Base-by-base conservation (phyloP, 2,113 vertebrate species). In the Silurus asotus region DNA sequence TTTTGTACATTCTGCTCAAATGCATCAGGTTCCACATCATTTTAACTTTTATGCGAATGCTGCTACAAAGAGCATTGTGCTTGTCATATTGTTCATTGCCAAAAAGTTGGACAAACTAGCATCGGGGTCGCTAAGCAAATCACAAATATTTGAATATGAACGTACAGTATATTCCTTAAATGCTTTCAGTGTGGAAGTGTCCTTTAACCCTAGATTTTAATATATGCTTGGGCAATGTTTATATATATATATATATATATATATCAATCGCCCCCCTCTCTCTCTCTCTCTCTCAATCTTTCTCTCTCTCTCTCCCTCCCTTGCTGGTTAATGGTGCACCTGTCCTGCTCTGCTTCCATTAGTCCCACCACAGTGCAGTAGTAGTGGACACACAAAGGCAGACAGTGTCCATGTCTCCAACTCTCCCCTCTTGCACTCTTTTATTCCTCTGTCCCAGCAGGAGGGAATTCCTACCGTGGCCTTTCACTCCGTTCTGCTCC, bases 391-490 rank as follows among this genome's bases (percentile, higher is more conserved):
- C 84, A 90, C 89, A 91, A 86, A 86, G 89, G 49, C 77, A 28
- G 72, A 82, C 91, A 91, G 88, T 87, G 88, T 86, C 64, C 84
- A 86, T 92, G 88, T 23, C 86, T 83, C 81, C 61, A 87, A 17
- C 87, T 62, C n/a, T 90, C 89, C 23, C 76, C 59, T 69, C 77
- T 53, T 76, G 84, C 87, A 61, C 6, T 92, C 83, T 87, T 86
- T 88, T 90, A 90, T 89, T 81, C 89, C 92, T 91, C 76, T 77
- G 90, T 77, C 88, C 84, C 92, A 90, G 93, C 92, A 91, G 92
- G 93, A 95, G 93, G 92, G 92, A 91, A 95, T 95, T 94, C 94
- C 94, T 91, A 88, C 88, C 88, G 7, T 84, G 15, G 28, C 90
- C 90, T 88, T 93, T 91, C 92, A 89, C 89, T 90, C 67, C 0